These are phyloP conservation scores for Drymonia ruficornis DNA, from an alignment of 2,888 invertebrate species.

Conservation along the genomic window DNA sequence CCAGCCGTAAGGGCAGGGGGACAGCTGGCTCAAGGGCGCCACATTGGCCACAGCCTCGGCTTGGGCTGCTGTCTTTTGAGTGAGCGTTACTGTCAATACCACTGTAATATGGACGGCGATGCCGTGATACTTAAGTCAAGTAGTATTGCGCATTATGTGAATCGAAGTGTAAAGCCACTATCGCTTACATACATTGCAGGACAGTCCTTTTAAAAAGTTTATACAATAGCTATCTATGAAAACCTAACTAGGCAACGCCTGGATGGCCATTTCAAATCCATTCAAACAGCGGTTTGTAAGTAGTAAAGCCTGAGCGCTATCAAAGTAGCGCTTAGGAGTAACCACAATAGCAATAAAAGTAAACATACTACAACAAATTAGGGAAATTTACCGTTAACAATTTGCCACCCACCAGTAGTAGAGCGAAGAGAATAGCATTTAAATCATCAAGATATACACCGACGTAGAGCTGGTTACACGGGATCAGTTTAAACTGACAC, in stretches of 20 bases:
- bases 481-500: not conserved
- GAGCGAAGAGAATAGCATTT: constrained; percentile 24
- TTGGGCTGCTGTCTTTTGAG: too few relatives aligned
- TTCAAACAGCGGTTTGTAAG: constrained; percentile 30
- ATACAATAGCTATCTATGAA: not conserved
- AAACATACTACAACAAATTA: constrained; percentile 32
- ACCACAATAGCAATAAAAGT: constrained; percentile 26
- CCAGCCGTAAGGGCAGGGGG: too few relatives aligned
- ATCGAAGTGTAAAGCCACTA: too few relatives aligned
- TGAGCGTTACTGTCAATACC: too few relatives aligned
- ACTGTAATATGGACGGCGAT: too few relatives aligned
- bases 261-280: constrained; percentile 28
- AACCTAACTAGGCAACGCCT: constrained; percentile 5
- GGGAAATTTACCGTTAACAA: constrained; percentile 26
- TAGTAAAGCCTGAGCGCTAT: constrained; percentile 16
- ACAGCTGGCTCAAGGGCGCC: too few relatives aligned
- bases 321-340: constrained; percentile 26
- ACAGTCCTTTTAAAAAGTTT: too few relatives aligned
- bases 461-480: constrained; percentile 14
- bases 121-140: too few relatives aligned
- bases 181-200: too few relatives aligned
- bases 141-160: too few relatives aligned
- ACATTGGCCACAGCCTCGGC: too few relatives aligned
- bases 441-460: constrained; percentile 35
- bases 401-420: constrained; percentile 17